Percentiles rank a stretch among this genome's conserved stretches.
Evolutionary conservation across 2,888 invertebrate species (phyloP).

Genomic region (Labia minor): DNA sequence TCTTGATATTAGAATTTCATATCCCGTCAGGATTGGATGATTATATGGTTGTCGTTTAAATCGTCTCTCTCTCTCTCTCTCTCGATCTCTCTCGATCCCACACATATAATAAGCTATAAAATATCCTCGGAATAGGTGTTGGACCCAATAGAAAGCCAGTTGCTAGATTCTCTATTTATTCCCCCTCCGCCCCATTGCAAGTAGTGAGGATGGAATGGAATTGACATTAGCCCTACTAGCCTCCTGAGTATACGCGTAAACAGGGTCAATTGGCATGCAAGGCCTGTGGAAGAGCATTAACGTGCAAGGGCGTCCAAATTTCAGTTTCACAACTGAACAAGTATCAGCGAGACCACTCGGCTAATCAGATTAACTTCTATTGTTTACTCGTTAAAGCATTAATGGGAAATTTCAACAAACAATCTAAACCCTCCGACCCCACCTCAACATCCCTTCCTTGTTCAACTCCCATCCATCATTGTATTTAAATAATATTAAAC

Average conservation of each 20-base stretch:
- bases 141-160: neutral
- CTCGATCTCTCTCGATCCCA: no score
- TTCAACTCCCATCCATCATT: neutral
- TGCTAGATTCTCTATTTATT: neutral
- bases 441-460: no score
- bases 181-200: neutral
- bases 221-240: neutral
- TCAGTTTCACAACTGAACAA: neutral
- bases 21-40: no score
- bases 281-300: neutral
- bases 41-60: no score
- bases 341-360: neutral
- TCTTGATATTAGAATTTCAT: no score
- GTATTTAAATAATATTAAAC: neutral
- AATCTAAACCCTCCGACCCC: no score
- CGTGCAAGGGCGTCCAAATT: conserved; percentile 3
- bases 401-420: neutral
- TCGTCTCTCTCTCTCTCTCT: no score
- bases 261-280: neutral
- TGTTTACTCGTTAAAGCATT: conserved; percentile 13
- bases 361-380: conserved; percentile 1
- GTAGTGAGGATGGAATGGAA: neutral
- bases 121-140: neutral
- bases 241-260: neutral
- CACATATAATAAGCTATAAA: neutral